Percentiles rank a stretch among this genome's conserved stretches.
These are phyloP conservation scores for Panthera uncia DNA, from an alignment of 2,113 vertebrate genomes.

Conservation along the genomic window DNA sequence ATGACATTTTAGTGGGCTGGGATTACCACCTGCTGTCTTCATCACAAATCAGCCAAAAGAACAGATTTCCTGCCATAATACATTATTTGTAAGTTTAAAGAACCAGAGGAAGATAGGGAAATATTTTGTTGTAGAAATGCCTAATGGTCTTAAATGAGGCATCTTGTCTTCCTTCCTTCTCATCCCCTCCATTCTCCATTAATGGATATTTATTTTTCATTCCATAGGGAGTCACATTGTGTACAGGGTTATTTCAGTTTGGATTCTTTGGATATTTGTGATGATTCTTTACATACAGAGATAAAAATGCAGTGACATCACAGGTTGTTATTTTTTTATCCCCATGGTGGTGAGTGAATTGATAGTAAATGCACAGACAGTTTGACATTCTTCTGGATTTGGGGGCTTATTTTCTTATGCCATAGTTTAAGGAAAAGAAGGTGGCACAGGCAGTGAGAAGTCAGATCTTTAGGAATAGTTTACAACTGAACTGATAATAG, in stretches of 20 bases:
- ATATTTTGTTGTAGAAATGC: constrained; percentile 34
- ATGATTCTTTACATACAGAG: constrained; percentile 26
- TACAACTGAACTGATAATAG: neutral
- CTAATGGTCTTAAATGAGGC: neutral
- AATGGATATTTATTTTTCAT: constrained; percentile 7
- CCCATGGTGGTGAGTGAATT: neutral
- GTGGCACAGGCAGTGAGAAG: neutral
- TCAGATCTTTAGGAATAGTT: neutral
- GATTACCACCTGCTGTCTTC: neutral
- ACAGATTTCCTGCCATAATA: constrained; percentile 48
- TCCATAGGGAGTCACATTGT: neutral
- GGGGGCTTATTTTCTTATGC: neutral
- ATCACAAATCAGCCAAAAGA: constrained; percentile 14
- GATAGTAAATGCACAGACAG: neutral
- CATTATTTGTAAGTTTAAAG: constrained; percentile 18
- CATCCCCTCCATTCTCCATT: neutral
- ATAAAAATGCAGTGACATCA: neutral
- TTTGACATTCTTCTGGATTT: constrained; percentile 8
- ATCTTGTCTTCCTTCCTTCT: neutral
- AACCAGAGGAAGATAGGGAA: constrained; percentile 12
- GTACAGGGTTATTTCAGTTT: neutral
- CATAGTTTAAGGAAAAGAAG: neutral
- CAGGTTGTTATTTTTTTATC: neutral
- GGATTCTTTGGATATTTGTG: constrained; percentile 19
- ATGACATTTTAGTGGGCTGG: neutral